These are phyloP conservation scores for Acrossocheilus wenchowensis DNA, from an alignment of 2,797 vertebrate species.

Conservation along the genomic window DNA sequence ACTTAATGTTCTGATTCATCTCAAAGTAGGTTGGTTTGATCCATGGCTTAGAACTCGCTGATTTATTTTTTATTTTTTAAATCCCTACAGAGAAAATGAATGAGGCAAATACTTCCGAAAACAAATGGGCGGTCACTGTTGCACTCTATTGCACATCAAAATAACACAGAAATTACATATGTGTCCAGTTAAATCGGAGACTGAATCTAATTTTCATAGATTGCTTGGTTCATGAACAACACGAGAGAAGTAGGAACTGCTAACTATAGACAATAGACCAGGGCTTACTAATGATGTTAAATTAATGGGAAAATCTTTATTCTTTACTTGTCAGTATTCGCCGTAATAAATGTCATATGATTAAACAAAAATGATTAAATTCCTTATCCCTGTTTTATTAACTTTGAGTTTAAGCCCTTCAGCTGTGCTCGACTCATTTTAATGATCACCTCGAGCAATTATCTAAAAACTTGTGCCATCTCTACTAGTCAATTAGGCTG, in stretches of 20 bases:
- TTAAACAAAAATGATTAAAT: slow-evolving; percentile 60
- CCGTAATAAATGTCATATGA: slow-evolving; percentile 61
- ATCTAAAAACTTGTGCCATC: slow-evolving; percentile 63
- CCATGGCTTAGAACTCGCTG: not conserved
- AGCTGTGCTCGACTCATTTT: slow-evolving; percentile 62
- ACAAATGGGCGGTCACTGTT: not conserved
- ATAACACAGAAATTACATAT: slow-evolving; percentile 26
- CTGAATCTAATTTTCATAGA: slow-evolving; percentile 16
- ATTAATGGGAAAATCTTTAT: slow-evolving; percentile 53
- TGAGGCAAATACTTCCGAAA: not conserved
- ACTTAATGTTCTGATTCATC: not conserved
- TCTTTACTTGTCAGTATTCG: slow-evolving; percentile 56
- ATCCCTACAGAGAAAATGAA: not conserved
- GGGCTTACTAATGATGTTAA: slow-evolving; percentile 38
- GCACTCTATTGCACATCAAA: not conserved
- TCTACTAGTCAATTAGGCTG: slow-evolving; percentile 65
- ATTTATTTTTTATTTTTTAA: not conserved
- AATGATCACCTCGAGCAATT: slow-evolving; percentile 66
- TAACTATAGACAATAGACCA: slow-evolving; percentile 44
- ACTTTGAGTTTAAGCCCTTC: slow-evolving; percentile 59
- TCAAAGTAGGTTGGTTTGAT: not conserved
- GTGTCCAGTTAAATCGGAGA: slow-evolving; percentile 17
- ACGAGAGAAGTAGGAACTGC: slow-evolving; percentile 13
- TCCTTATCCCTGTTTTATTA: slow-evolving; percentile 61
- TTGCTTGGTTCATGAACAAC: slow-evolving; percentile 1